Evolutionary conservation across 2,797 vertebrate genomes (phyloP).

Genomic region (Tapirus indicus): DNA sequence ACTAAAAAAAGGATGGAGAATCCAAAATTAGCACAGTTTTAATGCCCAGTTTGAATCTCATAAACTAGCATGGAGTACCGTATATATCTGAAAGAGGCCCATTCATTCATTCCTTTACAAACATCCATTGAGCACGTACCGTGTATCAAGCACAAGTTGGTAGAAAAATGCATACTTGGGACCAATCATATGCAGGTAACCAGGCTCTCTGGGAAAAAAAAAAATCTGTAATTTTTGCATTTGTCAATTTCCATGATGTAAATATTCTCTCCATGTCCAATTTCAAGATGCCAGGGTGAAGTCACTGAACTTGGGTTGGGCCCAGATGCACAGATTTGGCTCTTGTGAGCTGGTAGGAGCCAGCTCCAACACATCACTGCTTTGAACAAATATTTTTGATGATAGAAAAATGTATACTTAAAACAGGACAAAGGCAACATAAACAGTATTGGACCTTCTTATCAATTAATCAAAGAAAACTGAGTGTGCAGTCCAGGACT

Average conservation of each 20-base stretch:
- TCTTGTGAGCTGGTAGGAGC: neutral
- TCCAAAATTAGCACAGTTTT: slow-evolving; percentile 1
- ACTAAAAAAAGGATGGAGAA: neutral
- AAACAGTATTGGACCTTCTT: neutral
- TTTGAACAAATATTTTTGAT: neutral
- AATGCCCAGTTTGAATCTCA: neutral
- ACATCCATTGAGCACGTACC: neutral
- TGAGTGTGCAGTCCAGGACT: neutral
- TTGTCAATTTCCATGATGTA: neutral
- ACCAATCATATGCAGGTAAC: neutral
- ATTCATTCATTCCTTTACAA: neutral
- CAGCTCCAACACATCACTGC: neutral
- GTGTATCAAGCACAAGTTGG: neutral
- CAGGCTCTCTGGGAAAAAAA: neutral
- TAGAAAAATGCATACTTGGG: neutral
- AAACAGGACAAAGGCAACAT: neutral
- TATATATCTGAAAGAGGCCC: neutral
- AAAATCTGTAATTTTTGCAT: neutral
- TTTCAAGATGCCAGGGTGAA: neutral
- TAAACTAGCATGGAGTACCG: neutral
- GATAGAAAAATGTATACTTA: neutral
- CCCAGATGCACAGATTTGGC: rapidly evolving
- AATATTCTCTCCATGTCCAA: neutral
- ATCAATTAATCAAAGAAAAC: neutral
- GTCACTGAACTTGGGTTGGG: neutral